Evolutionary conservation across 2,797 vertebrate genomes (phyloP).

Genomic region (Lacerta agilis): DNA sequence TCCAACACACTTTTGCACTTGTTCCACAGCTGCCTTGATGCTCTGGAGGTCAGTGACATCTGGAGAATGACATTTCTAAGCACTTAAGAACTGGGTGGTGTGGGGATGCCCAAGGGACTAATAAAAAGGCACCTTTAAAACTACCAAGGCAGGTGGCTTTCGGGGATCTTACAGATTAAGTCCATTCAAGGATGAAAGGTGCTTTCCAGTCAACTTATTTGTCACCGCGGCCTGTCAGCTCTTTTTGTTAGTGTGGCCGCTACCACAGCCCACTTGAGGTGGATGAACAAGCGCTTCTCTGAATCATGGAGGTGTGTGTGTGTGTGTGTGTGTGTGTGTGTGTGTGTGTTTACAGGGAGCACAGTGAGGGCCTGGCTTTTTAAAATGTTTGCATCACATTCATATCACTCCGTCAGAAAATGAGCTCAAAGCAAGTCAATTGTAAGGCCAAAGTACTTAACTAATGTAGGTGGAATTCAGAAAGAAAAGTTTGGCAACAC

Average conservation of each 20-base stretch:
- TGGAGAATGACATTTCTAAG: neutral
- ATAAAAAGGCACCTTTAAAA: neutral
- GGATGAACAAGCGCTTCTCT: neutral
- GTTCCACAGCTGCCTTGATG: neutral
- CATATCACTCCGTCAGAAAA: neutral
- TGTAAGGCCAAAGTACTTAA: neutral
- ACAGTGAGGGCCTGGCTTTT: too few relatives aligned
- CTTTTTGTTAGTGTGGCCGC: too few relatives aligned
- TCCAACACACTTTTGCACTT: neutral
- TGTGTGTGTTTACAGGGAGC: too few relatives aligned
- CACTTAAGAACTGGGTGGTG: neutral
- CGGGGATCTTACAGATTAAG: neutral
- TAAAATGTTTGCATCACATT: neutral
- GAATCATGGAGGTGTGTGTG: neutral
- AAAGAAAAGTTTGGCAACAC: too few relatives aligned
- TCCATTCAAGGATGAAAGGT: neutral
- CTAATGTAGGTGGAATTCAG: too few relatives aligned
- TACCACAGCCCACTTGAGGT: neutral
- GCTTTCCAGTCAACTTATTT: neutral
- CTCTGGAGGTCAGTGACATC: neutral
- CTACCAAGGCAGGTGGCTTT: neutral
- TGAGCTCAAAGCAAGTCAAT: neutral
- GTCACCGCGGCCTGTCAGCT: neutral
- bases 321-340: rapidly evolving
- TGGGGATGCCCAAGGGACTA: neutral